These are phyloP conservation scores for Papilio gigon DNA, from an alignment of 2,888 invertebrate genomes.

Conservation along the genomic window DNA sequence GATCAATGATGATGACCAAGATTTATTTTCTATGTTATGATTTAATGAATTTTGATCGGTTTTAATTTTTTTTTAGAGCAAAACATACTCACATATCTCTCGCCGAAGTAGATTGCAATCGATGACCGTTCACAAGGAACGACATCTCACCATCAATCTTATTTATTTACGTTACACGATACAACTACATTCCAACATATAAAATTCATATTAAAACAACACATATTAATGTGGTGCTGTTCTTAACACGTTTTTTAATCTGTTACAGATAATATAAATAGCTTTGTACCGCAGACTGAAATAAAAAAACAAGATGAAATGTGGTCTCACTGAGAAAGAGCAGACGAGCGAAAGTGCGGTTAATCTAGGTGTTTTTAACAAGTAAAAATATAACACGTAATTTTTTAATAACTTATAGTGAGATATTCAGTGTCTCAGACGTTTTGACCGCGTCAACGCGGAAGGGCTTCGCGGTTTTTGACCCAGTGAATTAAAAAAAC, in stretches of 20 bases:
- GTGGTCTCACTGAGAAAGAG: slow-evolving; percentile 6
- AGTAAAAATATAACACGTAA: slow-evolving; percentile 14
- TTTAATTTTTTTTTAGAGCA: not conserved
- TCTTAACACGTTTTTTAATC: slow-evolving; percentile 15
- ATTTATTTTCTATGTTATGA: no score
- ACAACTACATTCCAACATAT: slow-evolving; percentile 5
- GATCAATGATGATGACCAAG: no score
- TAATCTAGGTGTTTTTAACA: slow-evolving; percentile 20
- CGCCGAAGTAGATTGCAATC: slow-evolving; percentile 5
- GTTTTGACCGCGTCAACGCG: slow-evolving; percentile 31
- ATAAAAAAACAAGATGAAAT: slow-evolving; percentile 14
- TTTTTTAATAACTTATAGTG: slow-evolving; percentile 12
- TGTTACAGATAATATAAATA: slow-evolving; percentile 14
- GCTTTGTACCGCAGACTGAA: slow-evolving; percentile 2
- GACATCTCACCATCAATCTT: slow-evolving; percentile 13
- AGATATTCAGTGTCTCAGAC: slow-evolving; percentile 25
- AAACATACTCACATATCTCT: not conserved
- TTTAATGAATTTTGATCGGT: not conserved
- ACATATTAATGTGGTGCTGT: slow-evolving; percentile 1
- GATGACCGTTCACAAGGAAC: not conserved
- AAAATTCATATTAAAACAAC: slow-evolving; percentile 6
- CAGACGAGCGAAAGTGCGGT: slow-evolving; percentile 23
- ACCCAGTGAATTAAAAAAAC: slow-evolving; percentile 26
- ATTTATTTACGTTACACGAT: not conserved
- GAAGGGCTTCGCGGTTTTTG: slow-evolving; percentile 41